Base-by-base conservation (phyloP, 2,888 invertebrate species). In the Microdon myrmicae region DNA sequence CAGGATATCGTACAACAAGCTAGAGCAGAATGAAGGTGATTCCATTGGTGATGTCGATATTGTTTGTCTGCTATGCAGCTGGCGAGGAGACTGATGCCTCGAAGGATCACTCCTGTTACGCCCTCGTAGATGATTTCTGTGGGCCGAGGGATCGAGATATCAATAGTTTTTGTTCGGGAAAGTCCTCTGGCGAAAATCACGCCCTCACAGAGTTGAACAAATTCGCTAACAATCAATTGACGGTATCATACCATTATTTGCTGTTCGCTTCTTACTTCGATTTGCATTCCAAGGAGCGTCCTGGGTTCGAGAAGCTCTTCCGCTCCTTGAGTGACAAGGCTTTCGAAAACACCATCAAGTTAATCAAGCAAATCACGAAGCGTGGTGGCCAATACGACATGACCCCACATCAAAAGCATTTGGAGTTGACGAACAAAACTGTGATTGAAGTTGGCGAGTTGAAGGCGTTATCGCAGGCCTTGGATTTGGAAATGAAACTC, bases 291-390 rank as follows among this genome's bases (percentile, higher is more conserved):
- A 86, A 86, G 17, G 88, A 90, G 79, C 83, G 92, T 19, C 84
- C 82, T 13, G 92, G 92, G 3, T 91, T 93, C 79, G 84, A 86
- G 70, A 88, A 87, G 73, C 78, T 91, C 6, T 91, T 89, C 81
- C 84, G 85, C 69, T 85, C 85, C 53, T 78, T 90, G 6, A 89
- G 92, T 0, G 92, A 93, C 70, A 81, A 85, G 7, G 82, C 88
- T 3, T 93, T 92, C 87, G 84, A 86, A 9, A 86, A 89, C 71
- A 84, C 86, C 20, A 86, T 91, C 70, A 86, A 87, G 6, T 72
- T 91, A n/a, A 89, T 92, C 71, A 89, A 92, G 74, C 89, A 89
- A 75, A 83, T 91, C 25, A 83, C 89, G 1, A 84, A 85, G 76
- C 87, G 93, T 72, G 92, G 92, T 76, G 83, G 86, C 68, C n/a